Evolutionary conservation across 2,797 vertebrate species (phyloP), one percentile per base, ranked within the genome.

Genomic region (Paratrypauchen microcephalus): DNA sequence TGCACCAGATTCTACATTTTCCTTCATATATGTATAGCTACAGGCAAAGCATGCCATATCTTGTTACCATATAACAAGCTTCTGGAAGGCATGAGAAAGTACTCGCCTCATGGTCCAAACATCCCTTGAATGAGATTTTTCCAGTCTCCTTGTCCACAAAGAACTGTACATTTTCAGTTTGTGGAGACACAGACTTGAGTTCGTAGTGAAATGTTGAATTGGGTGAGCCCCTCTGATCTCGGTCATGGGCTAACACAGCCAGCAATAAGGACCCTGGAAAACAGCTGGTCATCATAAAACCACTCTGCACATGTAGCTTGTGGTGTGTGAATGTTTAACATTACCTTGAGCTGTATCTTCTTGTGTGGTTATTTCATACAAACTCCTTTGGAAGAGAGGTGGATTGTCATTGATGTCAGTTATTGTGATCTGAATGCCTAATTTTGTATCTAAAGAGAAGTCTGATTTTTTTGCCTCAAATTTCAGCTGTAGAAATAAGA

Each of bases 361-460:
- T 16, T 64, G n/a, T 11, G 87, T 32, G 1, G 12, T 76, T 54
- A 87, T 21, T 52, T 90, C 69, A 79, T 88, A 92, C n/a, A 82
- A 28, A 58, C 71, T 52, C 0, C 0, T 78, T 23, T 36, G 50
- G 70, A 93, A 93, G 23, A 12, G 23, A 0, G 92, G 92, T 5
- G 89, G 84, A 79, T 93, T 93, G 84, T 93, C 93, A 13, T 93
- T 94, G 71, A 94, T 90, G 83, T 94, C 93, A 30, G 45, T 6
- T 65, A 94, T 86, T 36, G 41, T 15, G 55, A 94, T 80, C 59
- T 89, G 82, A 69, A 93, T 36, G 16, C 87, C 87, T 57, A 93
- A 81, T 50, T 52, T 78, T 30, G 82, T 91, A 69, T 91, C 86
- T 6, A 78, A 5, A 7, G 66, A 64, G 2, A 0, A 1, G n/a